Conservation (phyloP, 2,797 vertebrate genomes). For the Pyrrhura leucotis region DNA sequence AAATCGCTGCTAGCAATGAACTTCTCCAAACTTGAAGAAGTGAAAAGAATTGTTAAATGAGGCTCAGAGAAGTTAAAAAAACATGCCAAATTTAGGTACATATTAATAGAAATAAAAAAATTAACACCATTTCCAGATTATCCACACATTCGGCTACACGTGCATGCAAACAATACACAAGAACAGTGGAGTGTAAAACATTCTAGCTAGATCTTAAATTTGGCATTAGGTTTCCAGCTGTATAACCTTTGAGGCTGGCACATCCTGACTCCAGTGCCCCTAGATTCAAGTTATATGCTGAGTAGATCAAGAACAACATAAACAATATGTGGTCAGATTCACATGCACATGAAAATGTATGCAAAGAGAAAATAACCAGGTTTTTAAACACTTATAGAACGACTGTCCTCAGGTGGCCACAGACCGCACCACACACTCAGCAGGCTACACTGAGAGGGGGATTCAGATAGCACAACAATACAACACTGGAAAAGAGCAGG, state of each 20-base stretch:
- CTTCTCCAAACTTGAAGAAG: not conserved
- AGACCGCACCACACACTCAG: not conserved
- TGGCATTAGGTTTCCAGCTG: not conserved
- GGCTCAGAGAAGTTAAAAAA: not conserved
- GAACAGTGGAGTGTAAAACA: not conserved
- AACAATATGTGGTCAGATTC: not conserved
- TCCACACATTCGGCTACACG: not conserved
- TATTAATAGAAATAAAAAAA: not conserved
- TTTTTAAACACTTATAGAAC: not conserved
- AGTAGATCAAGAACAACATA: not conserved
- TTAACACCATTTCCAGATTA: not conserved
- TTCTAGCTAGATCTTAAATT: not conserved
- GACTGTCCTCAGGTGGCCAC: accelerated
- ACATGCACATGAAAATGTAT: accelerated
- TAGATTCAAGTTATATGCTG: not conserved
- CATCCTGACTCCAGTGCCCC: not conserved
- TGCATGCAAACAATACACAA: not conserved
- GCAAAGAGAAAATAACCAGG: not conserved
- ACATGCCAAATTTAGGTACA: not conserved
- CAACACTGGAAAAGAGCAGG: not conserved
- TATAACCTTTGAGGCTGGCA: not conserved
- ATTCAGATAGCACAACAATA: not conserved
- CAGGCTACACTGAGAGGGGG: not conserved
- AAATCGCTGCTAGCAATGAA: not conserved
- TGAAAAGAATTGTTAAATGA: not conserved